phyloP scores from a whole-genome alignment of 2,113 vertebrate species.

The Felis chaus region DNA sequence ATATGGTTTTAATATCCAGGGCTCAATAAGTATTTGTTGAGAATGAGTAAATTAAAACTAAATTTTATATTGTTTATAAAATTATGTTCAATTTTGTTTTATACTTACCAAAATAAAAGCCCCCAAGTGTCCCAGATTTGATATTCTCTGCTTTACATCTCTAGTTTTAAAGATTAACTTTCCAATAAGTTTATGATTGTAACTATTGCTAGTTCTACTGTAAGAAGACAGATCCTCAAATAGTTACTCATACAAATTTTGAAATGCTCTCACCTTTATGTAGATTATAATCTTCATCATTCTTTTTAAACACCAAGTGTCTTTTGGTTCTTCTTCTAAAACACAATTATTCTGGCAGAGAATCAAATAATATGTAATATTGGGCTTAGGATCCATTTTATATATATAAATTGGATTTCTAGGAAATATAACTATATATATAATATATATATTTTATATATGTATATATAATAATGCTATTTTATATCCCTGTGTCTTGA shows the following conservation, averaged over 20 bases:
- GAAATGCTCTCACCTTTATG: background rate
- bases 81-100: background rate
- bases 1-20: background rate
- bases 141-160: background rate
- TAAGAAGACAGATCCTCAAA: background rate
- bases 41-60: background rate
- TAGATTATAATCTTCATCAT: background rate
- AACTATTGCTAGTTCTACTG: background rate
- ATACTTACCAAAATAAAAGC: slow-evolving; percentile 9
- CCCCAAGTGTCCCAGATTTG: background rate
- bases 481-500: background rate
- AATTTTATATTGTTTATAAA: background rate
- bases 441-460: background rate
- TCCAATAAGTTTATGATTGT: background rate
- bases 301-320: background rate
- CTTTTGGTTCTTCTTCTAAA: background rate
- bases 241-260: background rate
- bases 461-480: background rate
- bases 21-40: background rate
- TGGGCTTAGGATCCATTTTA: background rate
- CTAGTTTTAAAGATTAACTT: background rate
- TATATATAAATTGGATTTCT: background rate
- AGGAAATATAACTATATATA: background rate
- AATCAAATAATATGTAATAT: background rate
- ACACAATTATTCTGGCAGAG: background rate